Evolutionary conservation across 2,888 invertebrate species (phyloP), one percentile per base, ranked within the genome.

Genomic region (Pterostichus madidus): DNA sequence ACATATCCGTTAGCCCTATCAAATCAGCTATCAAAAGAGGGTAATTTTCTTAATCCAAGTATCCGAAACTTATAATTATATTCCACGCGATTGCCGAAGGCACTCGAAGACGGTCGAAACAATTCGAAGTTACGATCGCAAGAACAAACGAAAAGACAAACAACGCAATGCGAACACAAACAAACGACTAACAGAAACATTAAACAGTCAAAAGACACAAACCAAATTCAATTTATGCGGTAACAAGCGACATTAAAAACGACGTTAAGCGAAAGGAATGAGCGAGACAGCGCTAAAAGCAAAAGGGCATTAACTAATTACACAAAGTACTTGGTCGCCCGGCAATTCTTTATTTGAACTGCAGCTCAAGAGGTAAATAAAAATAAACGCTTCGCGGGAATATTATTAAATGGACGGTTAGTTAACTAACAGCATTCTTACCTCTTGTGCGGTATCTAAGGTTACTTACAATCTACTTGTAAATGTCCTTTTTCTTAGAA

Each of bases 121-220:
- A 6, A 52, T 6, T 31, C 24, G 49, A 73, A 46, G 71, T 17
- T 73, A 24, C 24, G 52, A 52, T 49, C 49, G 32, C 49, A n/a
- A 15, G 17, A 75, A 81, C 59, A 81, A 81, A 81, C 49, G 81
- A 81, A 75, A 81, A 81, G 75, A 81, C 81, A 81, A 81, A 81
- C 81, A 81, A 59, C 81, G 44, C 75, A 71, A 75, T 73, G 81
- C 56, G 81, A 75, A 81, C 81, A 81, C 73, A 81, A 73, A 81
- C 73, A 81, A 75, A 79, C 71, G 56, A 71, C 73, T 71, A 80
- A 81, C 75, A 75, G 83, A 77, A 83, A 83, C 83, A 83, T 83
- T 83, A 77, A 83, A 83, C 83, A 83, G 68, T 83, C 83, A 83
- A 83, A 82, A 83, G 83, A 83, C 83, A 77, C 64, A 77, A 77